Evolutionary conservation across 2,888 invertebrate genomes (phyloP).

Genomic region (Polydrusus cervinus): DNA sequence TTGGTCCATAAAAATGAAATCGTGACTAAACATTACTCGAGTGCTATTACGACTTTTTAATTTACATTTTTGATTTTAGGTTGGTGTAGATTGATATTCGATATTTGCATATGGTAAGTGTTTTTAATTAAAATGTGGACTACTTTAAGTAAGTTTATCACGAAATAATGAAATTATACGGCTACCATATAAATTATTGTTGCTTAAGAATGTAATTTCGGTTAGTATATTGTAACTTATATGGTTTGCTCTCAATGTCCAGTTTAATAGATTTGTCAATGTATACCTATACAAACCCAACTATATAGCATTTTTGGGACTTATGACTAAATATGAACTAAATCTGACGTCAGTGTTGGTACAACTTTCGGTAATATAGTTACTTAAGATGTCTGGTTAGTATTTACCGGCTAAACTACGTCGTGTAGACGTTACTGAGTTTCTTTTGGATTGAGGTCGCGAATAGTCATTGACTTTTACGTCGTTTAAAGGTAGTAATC

Average conservation of each 20-base stretch:
- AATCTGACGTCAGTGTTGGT: no score
- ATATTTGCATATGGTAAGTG: slow-evolving; percentile 18
- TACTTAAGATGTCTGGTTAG: no score
- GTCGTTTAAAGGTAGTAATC: no score
- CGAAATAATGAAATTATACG: slow-evolving; percentile 5
- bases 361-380: no score
- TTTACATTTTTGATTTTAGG: slow-evolving; percentile 31
- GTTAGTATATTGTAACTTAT: background rate
- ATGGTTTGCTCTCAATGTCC: background rate
- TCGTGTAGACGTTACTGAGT: no score
- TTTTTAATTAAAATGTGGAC: slow-evolving; percentile 11
- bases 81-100: slow-evolving; percentile 17
- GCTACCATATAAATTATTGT: background rate
- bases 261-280: background rate
- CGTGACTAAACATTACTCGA: slow-evolving; percentile 31
- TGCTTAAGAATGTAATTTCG: slow-evolving; percentile 9
- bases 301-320: no score
- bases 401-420: no score
- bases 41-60: slow-evolving; percentile 29
- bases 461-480: no score
- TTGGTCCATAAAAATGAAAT: slow-evolving; percentile 35
- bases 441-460: no score
- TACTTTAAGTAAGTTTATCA: slow-evolving; percentile 12
- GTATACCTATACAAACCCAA: no score
- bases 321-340: no score